Conservation (phyloP, 2,113 vertebrate species). For the Trichechus manatus region DNA sequence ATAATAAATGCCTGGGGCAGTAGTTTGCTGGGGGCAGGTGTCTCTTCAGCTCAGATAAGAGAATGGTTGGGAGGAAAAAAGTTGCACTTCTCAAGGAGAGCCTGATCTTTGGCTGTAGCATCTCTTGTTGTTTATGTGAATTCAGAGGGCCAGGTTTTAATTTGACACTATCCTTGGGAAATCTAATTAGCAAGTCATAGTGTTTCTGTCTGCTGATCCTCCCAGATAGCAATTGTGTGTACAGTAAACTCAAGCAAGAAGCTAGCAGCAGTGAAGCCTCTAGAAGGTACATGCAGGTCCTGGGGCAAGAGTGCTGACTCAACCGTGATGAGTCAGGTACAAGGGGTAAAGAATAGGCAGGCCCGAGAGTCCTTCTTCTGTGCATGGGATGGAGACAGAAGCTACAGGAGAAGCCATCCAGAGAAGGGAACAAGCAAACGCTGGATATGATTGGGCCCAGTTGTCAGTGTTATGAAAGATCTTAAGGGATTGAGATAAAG, state of each 20-base stretch:
- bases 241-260: slow-evolving; percentile 54
- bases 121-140: slow-evolving; percentile 55
- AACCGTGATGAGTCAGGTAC: slow-evolving; percentile 49
- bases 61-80: background rate
- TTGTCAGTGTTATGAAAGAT: background rate
- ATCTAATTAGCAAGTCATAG: slow-evolving; percentile 76
- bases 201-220: slow-evolving; percentile 76
- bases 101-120: background rate
- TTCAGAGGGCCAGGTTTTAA: slow-evolving; percentile 63
- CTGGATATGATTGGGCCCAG: background rate
- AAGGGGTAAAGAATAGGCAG: background rate
- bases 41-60: slow-evolving; percentile 51
- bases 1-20: background rate
- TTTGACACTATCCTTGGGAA: slow-evolving; percentile 73
- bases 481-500: background rate
- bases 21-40: background rate
- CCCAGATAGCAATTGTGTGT: slow-evolving; percentile 60
- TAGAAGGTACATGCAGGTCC: slow-evolving; percentile 36
- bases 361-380: background rate
- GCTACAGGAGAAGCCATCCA: background rate
- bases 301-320: slow-evolving; percentile 65
- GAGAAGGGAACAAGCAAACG: background rate
- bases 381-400: background rate
- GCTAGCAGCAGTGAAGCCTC: background rate
- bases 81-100: slow-evolving; percentile 2